A percentile compares a stretch with the other conserved stretches of the same genome.
Conservation (phyloP, 2,113 vertebrate species). For the Motacilla alba region DNA sequence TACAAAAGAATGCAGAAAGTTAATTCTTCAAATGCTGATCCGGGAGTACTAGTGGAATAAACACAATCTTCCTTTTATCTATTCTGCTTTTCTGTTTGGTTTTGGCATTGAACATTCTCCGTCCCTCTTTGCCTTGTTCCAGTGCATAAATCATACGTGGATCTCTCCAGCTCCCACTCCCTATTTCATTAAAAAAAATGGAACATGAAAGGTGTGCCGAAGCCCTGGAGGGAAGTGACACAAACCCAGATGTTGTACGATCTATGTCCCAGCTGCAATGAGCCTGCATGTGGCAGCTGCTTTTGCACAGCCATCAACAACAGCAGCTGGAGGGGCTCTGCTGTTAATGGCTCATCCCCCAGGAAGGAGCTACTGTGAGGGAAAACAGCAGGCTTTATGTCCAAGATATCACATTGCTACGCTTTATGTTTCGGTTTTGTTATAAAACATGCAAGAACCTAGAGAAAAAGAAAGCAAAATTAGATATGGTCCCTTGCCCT, state of each 20-base stretch:
- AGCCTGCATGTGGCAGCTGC: not conserved
- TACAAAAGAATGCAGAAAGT: not conserved
- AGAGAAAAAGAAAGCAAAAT: constrained; percentile 35
- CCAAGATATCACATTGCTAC: not conserved
- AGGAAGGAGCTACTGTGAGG: not conserved
- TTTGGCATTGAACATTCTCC: not conserved
- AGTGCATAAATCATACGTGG: not conserved
- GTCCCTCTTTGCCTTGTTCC: not conserved
- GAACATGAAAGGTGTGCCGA: not conserved
- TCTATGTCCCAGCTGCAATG: not conserved
- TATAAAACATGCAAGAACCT: not conserved
- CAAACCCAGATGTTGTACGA: not conserved
- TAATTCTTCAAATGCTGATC: not conserved
- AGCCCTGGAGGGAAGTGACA: constrained; percentile 8
- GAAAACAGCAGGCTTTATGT: not conserved
- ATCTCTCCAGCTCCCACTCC: not conserved
- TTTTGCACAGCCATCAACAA: not conserved
- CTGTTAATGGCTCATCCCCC: not conserved
- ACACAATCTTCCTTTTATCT: not conserved
- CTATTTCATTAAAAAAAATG: not conserved
- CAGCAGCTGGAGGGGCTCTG: constrained; percentile 47
- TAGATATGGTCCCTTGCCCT: not conserved
- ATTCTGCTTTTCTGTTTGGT: not conserved
- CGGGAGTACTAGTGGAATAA: not conserved
- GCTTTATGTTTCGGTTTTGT: constrained; percentile 25